Evolutionary conservation across 1,140 invertebrate genomes (phyloP), one percentile per base, ranked within the genome.

Genomic region (Drosophila pachea): DNA sequence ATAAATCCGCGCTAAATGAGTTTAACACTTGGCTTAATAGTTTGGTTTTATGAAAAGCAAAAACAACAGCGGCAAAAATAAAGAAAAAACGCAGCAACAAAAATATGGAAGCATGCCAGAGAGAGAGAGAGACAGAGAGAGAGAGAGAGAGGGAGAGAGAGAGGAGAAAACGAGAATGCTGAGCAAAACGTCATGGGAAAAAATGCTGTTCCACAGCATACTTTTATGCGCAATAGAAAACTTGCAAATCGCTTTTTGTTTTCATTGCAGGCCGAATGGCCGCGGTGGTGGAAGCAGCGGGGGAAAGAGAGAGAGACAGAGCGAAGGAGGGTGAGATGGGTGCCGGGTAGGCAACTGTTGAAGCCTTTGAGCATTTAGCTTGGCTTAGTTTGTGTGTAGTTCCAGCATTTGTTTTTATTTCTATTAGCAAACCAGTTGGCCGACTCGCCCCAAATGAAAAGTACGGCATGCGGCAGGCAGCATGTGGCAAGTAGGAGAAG

Each of bases 1-100:
- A 84, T 86, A 84, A 84, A 86, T 84, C 81, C 81, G 81, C 81
- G 81, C 81, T 84, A 84, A 84, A 84, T 84, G 81, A 84, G 81
- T 84, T 84, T 84, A 84, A 84, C 81, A 84, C 81, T 84, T 84
- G 81, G 81, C 81, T 84, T 86, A 84, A 84, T 84, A 86, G 81
- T 84, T 84, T 81, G 79, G 79, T 84, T 84, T 86, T 84, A 84
- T 84, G 81, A 84, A 84, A 81, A 86, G 79, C 79, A 76, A 52
- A 76, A 76, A 76, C 71, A 78, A 72, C 68, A 63, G 49, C 9
- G 45, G 55, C 56, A 35, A 62, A 36, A 47, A 63, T 31, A 43
- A 49, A 71, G 53, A 63, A 62, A 32, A 72, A 75, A 72, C 52
- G 62, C 43, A 66, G 38, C 54, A 59, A 52, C 55, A 56, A 68